Conservation (phyloP, 2,797 vertebrate species). For the Brachymystax lenok region DNA sequence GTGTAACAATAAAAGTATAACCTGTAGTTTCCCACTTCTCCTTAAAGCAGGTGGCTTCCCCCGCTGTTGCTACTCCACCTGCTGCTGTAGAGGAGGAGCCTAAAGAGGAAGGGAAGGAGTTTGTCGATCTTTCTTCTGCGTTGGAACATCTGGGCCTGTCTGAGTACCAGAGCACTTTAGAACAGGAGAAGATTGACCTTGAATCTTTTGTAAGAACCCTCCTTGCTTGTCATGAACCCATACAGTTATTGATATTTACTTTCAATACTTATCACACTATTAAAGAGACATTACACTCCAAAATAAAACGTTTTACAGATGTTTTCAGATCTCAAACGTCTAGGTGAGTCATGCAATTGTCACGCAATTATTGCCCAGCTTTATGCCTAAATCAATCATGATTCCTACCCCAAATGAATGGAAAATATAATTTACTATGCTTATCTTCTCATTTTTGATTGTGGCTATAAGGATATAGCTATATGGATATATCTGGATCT, state of each 20-base stretch:
- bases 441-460: background rate
- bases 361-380: too few species aligned
- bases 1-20: background rate
- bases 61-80: constrained; percentile 33
- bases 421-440: background rate
- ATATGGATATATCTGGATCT: too few species aligned
- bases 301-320: background rate
- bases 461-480: too few species aligned
- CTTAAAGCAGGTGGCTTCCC: constrained; percentile 42
- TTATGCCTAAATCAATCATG: background rate
- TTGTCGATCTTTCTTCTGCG: constrained; percentile 79
- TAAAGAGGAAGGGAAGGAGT: constrained; percentile 79
- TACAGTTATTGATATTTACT: background rate
- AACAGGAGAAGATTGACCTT: constrained; percentile 91
- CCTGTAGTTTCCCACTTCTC: background rate
- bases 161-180: constrained; percentile 87
- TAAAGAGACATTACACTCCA: background rate
- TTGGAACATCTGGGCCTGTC: constrained; percentile 87
- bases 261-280: background rate
- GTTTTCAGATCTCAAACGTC: background rate
- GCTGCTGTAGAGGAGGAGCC: constrained; percentile 70
- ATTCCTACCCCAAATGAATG: background rate
- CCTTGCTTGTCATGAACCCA: constrained; percentile 1
- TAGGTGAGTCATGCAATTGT: background rate
- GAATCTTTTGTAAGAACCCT: constrained; percentile 89